These are phyloP conservation scores for Sebastes cheni DNA, from an alignment of 2,797 vertebrate species.

Conservation along the genomic window DNA sequence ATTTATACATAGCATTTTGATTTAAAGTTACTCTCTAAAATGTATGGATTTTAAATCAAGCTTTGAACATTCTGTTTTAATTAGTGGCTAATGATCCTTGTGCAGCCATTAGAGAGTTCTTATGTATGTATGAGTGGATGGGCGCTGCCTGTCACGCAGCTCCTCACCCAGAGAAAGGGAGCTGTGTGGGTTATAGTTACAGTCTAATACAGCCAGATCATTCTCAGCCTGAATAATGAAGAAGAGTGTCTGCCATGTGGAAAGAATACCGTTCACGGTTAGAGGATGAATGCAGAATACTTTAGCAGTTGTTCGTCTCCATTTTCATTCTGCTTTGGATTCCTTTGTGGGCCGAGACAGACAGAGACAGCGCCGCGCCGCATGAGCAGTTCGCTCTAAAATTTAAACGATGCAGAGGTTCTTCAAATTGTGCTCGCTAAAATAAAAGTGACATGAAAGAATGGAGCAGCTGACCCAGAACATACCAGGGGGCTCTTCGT, in stretches of 20 bases:
- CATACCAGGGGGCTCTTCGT: slow-evolving; percentile 26
- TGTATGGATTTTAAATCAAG: slow-evolving; percentile 26
- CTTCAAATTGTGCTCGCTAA: slow-evolving; percentile 46
- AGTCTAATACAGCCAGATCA: slow-evolving; percentile 39
- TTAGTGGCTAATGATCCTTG: slow-evolving; percentile 53
- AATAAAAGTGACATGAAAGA: slow-evolving; percentile 55
- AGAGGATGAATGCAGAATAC: slow-evolving; percentile 39
- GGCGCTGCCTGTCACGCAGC: slow-evolving; percentile 20
- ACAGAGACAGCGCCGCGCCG: not conserved
- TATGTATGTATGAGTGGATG: slow-evolving; percentile 23
- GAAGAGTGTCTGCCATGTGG: slow-evolving; percentile 52
- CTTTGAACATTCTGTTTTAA: slow-evolving; percentile 25
- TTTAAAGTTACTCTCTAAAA: slow-evolving; percentile 1
- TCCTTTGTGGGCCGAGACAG: slow-evolving; percentile 39
- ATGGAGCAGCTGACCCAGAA: slow-evolving; percentile 52
- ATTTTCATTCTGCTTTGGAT: slow-evolving; percentile 40
- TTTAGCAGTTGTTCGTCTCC: slow-evolving; percentile 26
- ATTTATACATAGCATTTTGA: not conserved
- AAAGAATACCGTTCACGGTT: slow-evolving; percentile 50
- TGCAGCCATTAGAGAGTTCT: slow-evolving; percentile 26
- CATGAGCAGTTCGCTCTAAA: slow-evolving; percentile 38
- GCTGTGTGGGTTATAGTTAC: slow-evolving; percentile 18
- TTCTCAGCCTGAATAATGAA: slow-evolving; percentile 63
- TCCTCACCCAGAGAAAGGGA: slow-evolving; percentile 26
- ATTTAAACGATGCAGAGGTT: slow-evolving; percentile 32